Evolutionary conservation across 2,113 vertebrate species (phyloP), one percentile per base, ranked within the genome.

Genomic region (Rhinogobius similis): DNA sequence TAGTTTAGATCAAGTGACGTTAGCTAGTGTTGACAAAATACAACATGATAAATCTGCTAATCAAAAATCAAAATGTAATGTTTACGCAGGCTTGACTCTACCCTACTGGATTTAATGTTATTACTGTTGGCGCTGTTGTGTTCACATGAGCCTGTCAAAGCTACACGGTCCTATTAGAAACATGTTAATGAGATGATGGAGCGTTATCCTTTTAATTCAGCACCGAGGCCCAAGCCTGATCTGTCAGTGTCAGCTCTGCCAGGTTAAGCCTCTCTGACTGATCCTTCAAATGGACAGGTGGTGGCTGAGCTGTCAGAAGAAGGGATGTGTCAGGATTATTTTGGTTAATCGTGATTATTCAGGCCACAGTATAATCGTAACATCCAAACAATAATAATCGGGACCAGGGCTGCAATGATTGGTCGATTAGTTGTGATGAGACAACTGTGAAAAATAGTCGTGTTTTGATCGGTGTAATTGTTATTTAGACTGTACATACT

Each of bases 111-210:
- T 65, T 79, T 78, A 78, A 77, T 67, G 69, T 38, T 23, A 21
- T 78, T 75, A 65, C 11, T 50, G 13, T 14, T 61, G 9, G 2
- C 2, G 24, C 21, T 27, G 62, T 50, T 75, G 75, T 43, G 65
- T 86, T 81, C 66, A 62, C 23, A 73, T 62, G 73, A 87, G 73
- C 63, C 65, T 41, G 13, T 87, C 71, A 81, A 46, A 70, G 63
- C 83, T 76, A 16, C 36, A 20, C 36, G 21, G 48, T 14, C 58
- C 55, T 65, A 43, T 70, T 55, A 65, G 78, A 66, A 80, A 75
- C 75, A 75, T 46, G 63, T 26, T 82, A 87, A 88, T 72, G 68
- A 75, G 88, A 87, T 82, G 67, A 83, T n/a, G 24, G 32, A n/a
- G 62, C 64, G 62, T 81, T 63, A 88, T 87, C 82, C 76, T 29